phyloP scores from a whole-genome alignment of 2,113 vertebrate genomes.

The Myotis lucifugus region DNA sequence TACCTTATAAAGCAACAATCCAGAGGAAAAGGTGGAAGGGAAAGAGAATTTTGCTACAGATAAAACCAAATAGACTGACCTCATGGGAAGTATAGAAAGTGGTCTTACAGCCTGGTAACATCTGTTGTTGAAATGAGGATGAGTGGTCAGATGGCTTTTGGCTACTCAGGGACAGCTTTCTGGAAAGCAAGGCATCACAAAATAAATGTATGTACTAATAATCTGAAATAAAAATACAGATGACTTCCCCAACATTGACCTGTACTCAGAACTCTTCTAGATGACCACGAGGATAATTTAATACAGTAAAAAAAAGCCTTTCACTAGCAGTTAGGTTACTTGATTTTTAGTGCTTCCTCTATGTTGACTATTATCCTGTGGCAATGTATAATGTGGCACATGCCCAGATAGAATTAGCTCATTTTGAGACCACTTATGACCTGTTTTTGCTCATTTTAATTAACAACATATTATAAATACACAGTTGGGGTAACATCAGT shows the following conservation, averaged over 20 bases:
- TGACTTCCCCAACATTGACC: neutral
- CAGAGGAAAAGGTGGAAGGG: neutral
- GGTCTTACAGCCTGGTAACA: neutral
- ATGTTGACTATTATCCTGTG: neutral
- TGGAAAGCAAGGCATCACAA: neutral
- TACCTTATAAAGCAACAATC: slow-evolving; percentile 6
- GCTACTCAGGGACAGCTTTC: neutral
- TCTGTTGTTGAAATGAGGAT: neutral
- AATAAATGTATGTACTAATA: neutral
- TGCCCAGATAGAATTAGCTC: neutral
- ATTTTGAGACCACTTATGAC: neutral
- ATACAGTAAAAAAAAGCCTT: neutral
- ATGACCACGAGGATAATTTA: neutral
- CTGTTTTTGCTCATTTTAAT: neutral
- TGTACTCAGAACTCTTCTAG: neutral
- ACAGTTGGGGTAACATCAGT: neutral
- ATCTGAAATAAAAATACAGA: slow-evolving; percentile 31
- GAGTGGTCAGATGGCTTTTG: neutral
- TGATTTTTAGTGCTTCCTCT: neutral
- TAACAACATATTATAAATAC: neutral
- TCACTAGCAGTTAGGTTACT: neutral
- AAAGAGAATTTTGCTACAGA: slow-evolving; percentile 4
- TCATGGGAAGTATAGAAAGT: slow-evolving; percentile 16
- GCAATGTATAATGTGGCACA: neutral
- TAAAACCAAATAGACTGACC: neutral